Base-by-base conservation (phyloP, 2,797 vertebrate genomes). In the Falco naumanni region DNA sequence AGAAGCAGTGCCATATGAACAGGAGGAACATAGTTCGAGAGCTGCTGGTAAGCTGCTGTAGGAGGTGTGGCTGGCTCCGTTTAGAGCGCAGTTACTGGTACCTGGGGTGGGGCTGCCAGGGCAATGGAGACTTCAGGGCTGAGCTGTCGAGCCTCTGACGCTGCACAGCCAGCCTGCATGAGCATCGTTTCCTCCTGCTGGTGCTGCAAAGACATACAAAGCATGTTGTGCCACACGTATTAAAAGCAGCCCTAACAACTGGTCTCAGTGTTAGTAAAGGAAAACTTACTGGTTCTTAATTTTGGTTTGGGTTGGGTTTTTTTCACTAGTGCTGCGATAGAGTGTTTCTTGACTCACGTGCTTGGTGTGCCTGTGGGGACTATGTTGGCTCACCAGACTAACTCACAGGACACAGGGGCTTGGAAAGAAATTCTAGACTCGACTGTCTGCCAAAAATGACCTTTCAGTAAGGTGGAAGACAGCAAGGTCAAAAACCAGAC, bases 41-140 rank as follows among this genome's bases (percentile, higher is more conserved):
- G 66, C 54, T 87, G 54, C 71, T 87, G 54, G 25, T 72, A 33
- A 77, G 39, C 74, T 54, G 57, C 51, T 69, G 56, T 25, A 24
- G 0, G 4, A 60, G 61, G 33, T n/a, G n/a, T 11, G 12, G 24
- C 45, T 70, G 74, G 51, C 56, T 43, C 2, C 9, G 1, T 28
- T 48, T 31, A 31, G 34, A n/a, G 26, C 64, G 31, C 53, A 25
- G 39, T 61, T 16, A 22, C 8, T 33, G 53, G 25, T 43, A 25
- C 54, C 13, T 31, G 31, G 22, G 24, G 9, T 29, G n/a, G 43
- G 50, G 20, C 33, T 84, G 57, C 69, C 34, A 28, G 50, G 34
- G 64, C 13, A 13, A 25, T 3, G 2, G 4, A 15, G n/a, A 18
- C 6, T 60, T 89, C 54, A 21, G 22, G 60, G 34, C 74, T 28